Percentiles rank a stretch among this genome's conserved stretches.
Evolutionary conservation across 1,140 invertebrate genomes (phyloP).

Genomic region (Caenorhabditis latens): DNA sequence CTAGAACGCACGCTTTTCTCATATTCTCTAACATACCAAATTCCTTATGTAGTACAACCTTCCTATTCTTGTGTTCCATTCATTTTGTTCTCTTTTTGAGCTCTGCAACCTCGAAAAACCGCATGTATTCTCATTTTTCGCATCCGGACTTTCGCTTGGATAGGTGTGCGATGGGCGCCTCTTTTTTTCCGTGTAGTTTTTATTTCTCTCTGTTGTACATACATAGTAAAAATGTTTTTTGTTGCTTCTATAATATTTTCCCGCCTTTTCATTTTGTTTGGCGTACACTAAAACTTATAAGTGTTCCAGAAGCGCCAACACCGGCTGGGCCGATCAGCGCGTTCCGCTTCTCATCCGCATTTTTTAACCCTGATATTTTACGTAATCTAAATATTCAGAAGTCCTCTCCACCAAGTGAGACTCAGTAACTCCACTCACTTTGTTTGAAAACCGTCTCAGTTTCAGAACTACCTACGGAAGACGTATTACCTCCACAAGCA

Average conservation of each 20-base stretch:
- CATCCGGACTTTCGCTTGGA: constrained; percentile 55
- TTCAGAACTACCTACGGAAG: constrained; percentile 45
- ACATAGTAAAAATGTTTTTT: constrained; percentile 46
- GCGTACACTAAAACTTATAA: constrained; percentile 13
- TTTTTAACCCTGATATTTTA: constrained; percentile 63
- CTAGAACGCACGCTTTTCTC: not conserved
- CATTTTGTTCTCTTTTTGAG: constrained; percentile 9
- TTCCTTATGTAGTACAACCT: constrained; percentile 26
- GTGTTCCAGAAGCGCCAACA: constrained; percentile 56
- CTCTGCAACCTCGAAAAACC: not conserved
- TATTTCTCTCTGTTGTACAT: constrained; percentile 16
- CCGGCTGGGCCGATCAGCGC: constrained; percentile 48
- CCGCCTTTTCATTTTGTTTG: not conserved
- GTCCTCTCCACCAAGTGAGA: constrained; percentile 48
- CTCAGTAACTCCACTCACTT: not conserved
- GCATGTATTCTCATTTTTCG: not conserved
- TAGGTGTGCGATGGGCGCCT: constrained; percentile 41
- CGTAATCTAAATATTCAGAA: constrained; percentile 59
- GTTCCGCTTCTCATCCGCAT: constrained; percentile 58
- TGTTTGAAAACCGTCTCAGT: not conserved
- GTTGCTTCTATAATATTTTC: constrained; percentile 26
- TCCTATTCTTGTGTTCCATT: not conserved
- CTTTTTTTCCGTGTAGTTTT: constrained; percentile 20
- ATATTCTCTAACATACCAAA: not conserved
- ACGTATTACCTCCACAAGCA: constrained; percentile 44